These are phyloP conservation scores for Rhinophrynus dorsalis DNA, from an alignment of 2,797 vertebrate genomes.

Conservation along the genomic window DNA sequence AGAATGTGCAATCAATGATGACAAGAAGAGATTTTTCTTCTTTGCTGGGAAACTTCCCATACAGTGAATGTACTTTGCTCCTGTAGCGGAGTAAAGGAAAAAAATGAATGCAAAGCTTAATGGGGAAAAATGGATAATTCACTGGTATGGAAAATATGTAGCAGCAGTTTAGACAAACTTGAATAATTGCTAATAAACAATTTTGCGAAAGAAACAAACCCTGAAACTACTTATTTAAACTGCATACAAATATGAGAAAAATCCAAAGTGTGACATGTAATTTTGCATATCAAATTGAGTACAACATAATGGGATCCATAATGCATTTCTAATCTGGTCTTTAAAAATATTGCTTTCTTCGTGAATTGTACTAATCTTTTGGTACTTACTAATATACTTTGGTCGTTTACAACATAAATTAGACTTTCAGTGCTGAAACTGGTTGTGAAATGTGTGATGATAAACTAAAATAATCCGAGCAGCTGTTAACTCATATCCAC, in stretches of 20 bases:
- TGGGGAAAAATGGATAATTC: no score
- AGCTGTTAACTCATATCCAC: no score
- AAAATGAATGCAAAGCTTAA: no score
- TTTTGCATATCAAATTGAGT: conserved; percentile 13
- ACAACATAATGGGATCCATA: conserved; percentile 20
- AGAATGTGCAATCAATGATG: no score
- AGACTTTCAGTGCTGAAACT: conserved; percentile 15
- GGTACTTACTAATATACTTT: conserved; percentile 3
- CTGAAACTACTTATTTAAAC: conserved; percentile 38
- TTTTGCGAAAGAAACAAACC: conserved; percentile 50
- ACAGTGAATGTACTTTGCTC: no score
- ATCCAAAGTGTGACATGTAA: conserved; percentile 20
- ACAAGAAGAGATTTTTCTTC: no score
- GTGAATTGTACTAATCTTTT: conserved; percentile 7
- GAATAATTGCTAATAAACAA: conserved; percentile 41
- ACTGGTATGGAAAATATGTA: not conserved
- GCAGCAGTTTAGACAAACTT: conserved; percentile 7
- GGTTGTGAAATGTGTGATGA: not conserved
- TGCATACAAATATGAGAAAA: conserved; percentile 41
- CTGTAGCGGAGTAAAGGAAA: no score
- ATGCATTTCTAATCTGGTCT: conserved; percentile 14
- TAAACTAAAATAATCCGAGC: not conserved
- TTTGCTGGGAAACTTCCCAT: no score
- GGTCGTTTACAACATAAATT: conserved; percentile 49
- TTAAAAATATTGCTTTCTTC: conserved; percentile 16